Base-by-base conservation (phyloP, 2,797 vertebrate species). In the Forpus xanthops region DNA sequence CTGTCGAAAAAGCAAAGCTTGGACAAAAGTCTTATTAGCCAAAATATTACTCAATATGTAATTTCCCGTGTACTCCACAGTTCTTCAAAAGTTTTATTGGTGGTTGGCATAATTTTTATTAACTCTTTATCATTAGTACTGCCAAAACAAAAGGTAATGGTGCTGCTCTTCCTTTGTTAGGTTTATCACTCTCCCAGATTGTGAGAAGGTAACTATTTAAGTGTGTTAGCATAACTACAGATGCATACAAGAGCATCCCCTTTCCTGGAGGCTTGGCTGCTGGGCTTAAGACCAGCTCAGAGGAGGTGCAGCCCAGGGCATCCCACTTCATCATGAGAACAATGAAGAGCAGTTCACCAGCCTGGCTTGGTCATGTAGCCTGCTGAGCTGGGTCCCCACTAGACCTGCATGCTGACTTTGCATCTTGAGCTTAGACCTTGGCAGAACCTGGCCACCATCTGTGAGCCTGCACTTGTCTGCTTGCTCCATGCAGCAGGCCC, bases 291-390 rank as follows among this genome's bases (percentile, higher is more conserved):
- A 20, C 23, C n/a, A 58, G 5, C 45, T 85, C 24, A 25, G 78
- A 28, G 14, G 9, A 25, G 55, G 16, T 28, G 7, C 39, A 62
- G 25, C 35, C 49, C 30, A 13, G n/a, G 19, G 33, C 15, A 72
- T 31, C 12, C 11, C 33, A 18, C 33, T 70, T 73, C 14, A 30
- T 25, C 9, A 21, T 2, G 8, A 37, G 61, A 28, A 11, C 3
- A 3, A 6, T 0, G 6, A 27, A 24, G 44, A 19, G 37, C 8
- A 8, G 11, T 25, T 77, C 37, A 25, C 5, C 50, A 64, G 47
- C 35, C 44, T 15, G 47, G 12, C 50, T 33, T 62, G 76, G 3
- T 30, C 8, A 0, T 0, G 0, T 1, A 13, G 35, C 44, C 39
- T 64, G 18, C 41, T 58, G 65, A 31, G 41, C 66, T 64, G 39